These are phyloP conservation scores for Chrysotoxum bicinctum DNA, from an alignment of 2,888 invertebrate species.

Conservation along the genomic window DNA sequence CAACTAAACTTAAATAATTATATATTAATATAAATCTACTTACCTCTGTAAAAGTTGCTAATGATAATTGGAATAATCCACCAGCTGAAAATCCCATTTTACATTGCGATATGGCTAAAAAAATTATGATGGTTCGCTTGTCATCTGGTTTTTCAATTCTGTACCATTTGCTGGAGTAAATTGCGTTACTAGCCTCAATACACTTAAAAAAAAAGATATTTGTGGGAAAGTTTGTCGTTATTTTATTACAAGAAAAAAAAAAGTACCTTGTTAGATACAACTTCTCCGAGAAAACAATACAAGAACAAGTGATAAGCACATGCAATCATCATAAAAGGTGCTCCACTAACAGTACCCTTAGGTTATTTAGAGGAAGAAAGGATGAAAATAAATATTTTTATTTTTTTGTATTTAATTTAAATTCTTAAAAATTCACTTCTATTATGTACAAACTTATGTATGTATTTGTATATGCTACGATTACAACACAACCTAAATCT, in stretches of 20 bases:
- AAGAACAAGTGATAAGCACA: conserved; percentile 28
- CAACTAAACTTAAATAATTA: too few relatives aligned
- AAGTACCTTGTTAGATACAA: conserved; percentile 45
- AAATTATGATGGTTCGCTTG: conserved; percentile 12
- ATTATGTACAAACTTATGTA: too few relatives aligned
- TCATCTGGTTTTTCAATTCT: conserved; percentile 18
- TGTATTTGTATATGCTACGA: too few relatives aligned
- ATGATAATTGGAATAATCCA: conserved; percentile 37
- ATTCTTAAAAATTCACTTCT: too few relatives aligned
- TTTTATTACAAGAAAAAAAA: neutral
- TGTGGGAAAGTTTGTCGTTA: neutral
- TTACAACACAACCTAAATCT: too few relatives aligned
- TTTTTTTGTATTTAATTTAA: too few relatives aligned
- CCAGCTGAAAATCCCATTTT: conserved; percentile 42
- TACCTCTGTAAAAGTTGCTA: conserved; percentile 48
- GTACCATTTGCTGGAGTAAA: conserved; percentile 47
- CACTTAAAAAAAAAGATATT: conserved; percentile 9
- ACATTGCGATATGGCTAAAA: conserved; percentile 26
- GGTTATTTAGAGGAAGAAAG: neutral
- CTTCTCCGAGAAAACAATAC: conserved; percentile 45
- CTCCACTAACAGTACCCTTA: conserved; percentile 26
- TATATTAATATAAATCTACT: neutral
- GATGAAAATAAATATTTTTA: too few relatives aligned
- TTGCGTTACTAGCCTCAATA: conserved; percentile 18
- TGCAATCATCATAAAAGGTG: conserved; percentile 20